A percentile compares a stretch with the other conserved stretches of the same genome.
Conservation (phyloP, 2,888 invertebrate species). For the Nudaria mundana region DNA sequence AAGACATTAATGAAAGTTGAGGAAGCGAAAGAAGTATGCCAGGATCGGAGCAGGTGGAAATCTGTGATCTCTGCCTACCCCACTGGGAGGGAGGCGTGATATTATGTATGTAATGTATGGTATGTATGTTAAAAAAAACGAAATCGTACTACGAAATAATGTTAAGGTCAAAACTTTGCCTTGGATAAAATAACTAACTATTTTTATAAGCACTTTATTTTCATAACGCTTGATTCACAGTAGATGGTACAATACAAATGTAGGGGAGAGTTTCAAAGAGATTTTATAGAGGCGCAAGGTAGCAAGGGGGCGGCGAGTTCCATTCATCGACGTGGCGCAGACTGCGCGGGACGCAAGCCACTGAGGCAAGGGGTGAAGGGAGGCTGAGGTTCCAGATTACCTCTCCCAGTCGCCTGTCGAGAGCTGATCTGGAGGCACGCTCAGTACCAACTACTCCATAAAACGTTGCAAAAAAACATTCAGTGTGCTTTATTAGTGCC, state of each 20-base stretch:
- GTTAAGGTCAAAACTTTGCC: conserved; percentile 17
- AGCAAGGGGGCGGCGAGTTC: conserved; percentile 50
- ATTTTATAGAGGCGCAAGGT: conserved; percentile 55
- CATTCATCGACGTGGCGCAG: conserved; percentile 74
- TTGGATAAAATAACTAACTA: conserved; percentile 33
- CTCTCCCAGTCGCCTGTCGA: conserved; percentile 44
- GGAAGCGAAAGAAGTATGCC: too few relatives aligned
- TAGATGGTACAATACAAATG: conserved; percentile 61
- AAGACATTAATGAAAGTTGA: too few relatives aligned
- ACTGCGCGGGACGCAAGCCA: conserved; percentile 61
- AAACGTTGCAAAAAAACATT: conserved; percentile 18
- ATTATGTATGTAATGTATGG: too few relatives aligned
- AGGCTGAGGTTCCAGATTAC: conserved; percentile 50
- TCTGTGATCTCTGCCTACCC: too few relatives aligned
- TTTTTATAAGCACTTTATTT: conserved; percentile 64
- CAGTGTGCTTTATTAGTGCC: conserved; percentile 20
- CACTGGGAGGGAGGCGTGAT: too few relatives aligned
- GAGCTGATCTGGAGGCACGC: conserved; percentile 31
- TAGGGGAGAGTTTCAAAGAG: conserved; percentile 50
- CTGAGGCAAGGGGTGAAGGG: conserved; percentile 29
- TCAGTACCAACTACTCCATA: conserved; percentile 3
- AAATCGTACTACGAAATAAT: conserved; percentile 5
- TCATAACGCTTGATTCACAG: conserved; percentile 62
- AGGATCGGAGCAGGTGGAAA: too few relatives aligned
- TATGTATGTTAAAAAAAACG: neutral